These are phyloP conservation scores for Grammomys surdaster DNA, from an alignment of 2,113 vertebrate genomes.

Conservation along the genomic window DNA sequence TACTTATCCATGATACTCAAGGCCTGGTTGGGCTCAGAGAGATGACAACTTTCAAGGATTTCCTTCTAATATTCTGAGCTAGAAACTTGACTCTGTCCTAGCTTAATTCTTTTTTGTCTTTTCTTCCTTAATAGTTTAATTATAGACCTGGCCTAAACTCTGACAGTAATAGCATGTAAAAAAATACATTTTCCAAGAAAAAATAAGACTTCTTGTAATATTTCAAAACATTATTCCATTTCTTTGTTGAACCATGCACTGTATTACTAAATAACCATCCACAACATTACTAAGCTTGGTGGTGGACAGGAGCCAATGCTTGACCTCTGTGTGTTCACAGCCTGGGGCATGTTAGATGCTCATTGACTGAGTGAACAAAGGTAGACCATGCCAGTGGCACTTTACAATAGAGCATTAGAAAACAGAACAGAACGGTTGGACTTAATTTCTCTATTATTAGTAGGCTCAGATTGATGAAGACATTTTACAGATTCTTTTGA, in stretches of 20 bases:
- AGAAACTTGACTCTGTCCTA: constrained; percentile 48
- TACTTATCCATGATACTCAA: background rate
- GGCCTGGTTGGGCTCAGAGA: background rate
- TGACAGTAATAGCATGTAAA: background rate
- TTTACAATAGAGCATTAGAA: background rate
- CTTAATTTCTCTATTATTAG: constrained; percentile 12
- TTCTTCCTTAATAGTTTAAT: constrained; percentile 57
- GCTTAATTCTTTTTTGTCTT: constrained; percentile 47
- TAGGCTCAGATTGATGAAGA: constrained; percentile 12
- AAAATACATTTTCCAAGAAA: constrained; percentile 34
- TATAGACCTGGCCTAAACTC: constrained; percentile 33
- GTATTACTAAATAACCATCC: background rate
- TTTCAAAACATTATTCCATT: constrained; percentile 59
- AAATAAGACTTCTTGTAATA: constrained; percentile 42
- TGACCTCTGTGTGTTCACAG: constrained; percentile 31
- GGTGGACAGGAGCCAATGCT: background rate
- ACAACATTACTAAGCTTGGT: background rate
- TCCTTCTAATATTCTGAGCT: constrained; percentile 54
- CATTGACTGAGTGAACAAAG: background rate
- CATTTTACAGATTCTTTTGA: constrained; percentile 56
- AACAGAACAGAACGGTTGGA: background rate
- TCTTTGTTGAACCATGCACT: constrained; percentile 22
- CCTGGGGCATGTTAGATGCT: background rate
- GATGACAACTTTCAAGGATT: constrained; percentile 28
- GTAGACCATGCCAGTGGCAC: background rate